Base-by-base conservation (phyloP, 2,113 vertebrate genomes). In the Notothenia rossii region DNA sequence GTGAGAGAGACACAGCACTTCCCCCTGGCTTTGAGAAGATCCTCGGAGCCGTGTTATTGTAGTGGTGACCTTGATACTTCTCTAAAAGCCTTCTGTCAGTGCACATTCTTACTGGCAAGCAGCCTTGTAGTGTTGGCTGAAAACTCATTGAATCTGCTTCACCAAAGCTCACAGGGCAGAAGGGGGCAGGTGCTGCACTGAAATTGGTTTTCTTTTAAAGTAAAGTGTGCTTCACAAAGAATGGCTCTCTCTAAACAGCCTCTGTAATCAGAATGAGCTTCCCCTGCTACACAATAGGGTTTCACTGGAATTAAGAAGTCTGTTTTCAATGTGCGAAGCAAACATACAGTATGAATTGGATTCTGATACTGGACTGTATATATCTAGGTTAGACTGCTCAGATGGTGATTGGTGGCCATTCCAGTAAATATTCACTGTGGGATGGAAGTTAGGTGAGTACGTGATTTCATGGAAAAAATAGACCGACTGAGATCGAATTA, bases 81-180 rank as follows among this genome's bases (percentile, higher is more conserved):
- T 89, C 63, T 86, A 68, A 88, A 89, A 89, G 83, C 80, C 70
- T 77, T 86, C 86, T 88, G 85, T 90, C 83, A 51, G 72, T 75
- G 53, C 78, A 75, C 56, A 86, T 86, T 85, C 84, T 82, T 89
- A 78, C 86, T 86, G 83, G 62, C 86, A 78, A 63, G 66, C 69
- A 85, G 84, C 72, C 67, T 79, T 75, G 67, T 81, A 83, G 79
- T 81, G 77, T 90, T 88, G 84, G 84, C 87, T 79, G 83, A 85
- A 86, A 86, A 73, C 77, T 79, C 81, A 74, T 82, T 86, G 84
- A 89, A 81, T 88, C 80, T 76, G 70, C 77, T 46, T 70, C 33
- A 82, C 92, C 90, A 93, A 94, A 93, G 89, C 89, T 82, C 93
- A 90, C 90, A 87, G 89, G 84, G 88, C 82, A 81, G 50, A 70